Evolutionary conservation across 2,113 vertebrate genomes (phyloP).

Genomic region (Cyphomyrus plagiostoma): DNA sequence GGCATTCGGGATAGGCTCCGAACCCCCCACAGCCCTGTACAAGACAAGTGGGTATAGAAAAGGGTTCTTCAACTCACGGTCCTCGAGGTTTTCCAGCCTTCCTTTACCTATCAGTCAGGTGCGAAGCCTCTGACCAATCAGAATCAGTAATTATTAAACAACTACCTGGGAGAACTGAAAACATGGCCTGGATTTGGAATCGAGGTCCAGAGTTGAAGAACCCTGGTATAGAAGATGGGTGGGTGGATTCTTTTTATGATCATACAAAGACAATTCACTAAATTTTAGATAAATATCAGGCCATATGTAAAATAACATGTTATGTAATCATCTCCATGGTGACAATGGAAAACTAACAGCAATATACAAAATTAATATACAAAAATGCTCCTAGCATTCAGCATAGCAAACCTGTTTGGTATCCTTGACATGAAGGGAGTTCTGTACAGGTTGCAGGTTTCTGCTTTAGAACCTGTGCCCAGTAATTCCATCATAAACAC

Average conservation of each 20-base stretch:
- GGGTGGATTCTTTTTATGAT: not conserved
- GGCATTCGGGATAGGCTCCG: not conserved
- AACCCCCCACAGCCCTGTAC: not conserved
- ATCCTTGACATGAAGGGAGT: not conserved
- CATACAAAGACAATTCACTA: not conserved
- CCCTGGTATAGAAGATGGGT: not conserved
- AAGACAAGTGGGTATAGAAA: not conserved
- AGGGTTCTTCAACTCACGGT: too few species aligned
- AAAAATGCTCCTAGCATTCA: not conserved
- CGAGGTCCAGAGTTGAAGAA: too few species aligned
- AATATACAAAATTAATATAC: not conserved
- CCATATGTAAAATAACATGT: not conserved
- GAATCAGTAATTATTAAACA: too few species aligned
- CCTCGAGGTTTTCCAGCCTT: too few species aligned
- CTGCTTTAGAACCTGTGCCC: not conserved
- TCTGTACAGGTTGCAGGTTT: not conserved
- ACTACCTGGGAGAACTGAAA: too few species aligned
- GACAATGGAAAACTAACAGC: not conserved
- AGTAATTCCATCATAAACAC: not conserved
- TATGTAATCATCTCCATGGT: not conserved
- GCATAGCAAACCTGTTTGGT: not conserved
- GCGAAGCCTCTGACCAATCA: too few species aligned
- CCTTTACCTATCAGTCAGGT: too few species aligned
- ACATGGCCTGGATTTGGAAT: too few species aligned
- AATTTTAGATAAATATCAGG: not conserved